phyloP scores from a whole-genome alignment of 2,113 vertebrate species.

The Electrona antarctica region DNA sequence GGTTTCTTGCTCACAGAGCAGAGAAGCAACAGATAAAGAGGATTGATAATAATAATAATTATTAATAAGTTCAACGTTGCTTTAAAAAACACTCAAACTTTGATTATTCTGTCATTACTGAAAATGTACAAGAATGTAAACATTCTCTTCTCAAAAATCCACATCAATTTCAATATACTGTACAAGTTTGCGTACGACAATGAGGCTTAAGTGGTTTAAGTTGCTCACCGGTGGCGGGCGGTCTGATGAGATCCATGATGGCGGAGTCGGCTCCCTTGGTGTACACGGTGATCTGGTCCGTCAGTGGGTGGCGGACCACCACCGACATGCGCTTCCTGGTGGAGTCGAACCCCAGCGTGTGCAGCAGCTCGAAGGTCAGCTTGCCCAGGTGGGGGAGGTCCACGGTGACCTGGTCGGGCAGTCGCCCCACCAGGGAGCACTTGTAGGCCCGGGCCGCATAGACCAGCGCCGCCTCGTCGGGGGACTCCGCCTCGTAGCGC shows the following conservation, averaged over 20 bases:
- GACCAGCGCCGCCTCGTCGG: constrained; percentile 94
- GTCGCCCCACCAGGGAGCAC: constrained; percentile 88
- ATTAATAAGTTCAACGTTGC: too few species aligned
- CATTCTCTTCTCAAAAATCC: too few species aligned
- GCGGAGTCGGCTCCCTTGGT: constrained; percentile 96
- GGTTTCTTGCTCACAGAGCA: too few species aligned
- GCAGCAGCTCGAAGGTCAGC: constrained; percentile 92
- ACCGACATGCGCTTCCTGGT: constrained; percentile 96
- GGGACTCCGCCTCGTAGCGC: constrained; percentile 93
- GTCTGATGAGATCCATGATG: constrained; percentile 92
- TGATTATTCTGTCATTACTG: too few species aligned
- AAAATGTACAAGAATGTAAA: too few species aligned
- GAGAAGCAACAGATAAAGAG: too few species aligned
- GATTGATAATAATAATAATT: too few species aligned
- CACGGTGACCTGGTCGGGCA: constrained; percentile 91
- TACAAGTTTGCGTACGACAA: too few species aligned
- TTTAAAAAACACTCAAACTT: too few species aligned
- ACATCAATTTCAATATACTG: too few species aligned
- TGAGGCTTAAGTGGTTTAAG: not conserved
- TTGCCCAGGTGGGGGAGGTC: constrained; percentile 93
- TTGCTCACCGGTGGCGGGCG: constrained; percentile 76
- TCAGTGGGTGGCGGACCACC: constrained; percentile 93
- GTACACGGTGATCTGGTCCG: constrained; percentile 93
- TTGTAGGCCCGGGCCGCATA: constrained; percentile 93
- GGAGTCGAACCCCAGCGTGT: constrained; percentile 94